A percentile compares a stretch with the other conserved stretches of the same genome.
These are phyloP conservation scores for Lanius ludovicianus DNA, from an alignment of 2,113 vertebrate species.

Conservation along the genomic window DNA sequence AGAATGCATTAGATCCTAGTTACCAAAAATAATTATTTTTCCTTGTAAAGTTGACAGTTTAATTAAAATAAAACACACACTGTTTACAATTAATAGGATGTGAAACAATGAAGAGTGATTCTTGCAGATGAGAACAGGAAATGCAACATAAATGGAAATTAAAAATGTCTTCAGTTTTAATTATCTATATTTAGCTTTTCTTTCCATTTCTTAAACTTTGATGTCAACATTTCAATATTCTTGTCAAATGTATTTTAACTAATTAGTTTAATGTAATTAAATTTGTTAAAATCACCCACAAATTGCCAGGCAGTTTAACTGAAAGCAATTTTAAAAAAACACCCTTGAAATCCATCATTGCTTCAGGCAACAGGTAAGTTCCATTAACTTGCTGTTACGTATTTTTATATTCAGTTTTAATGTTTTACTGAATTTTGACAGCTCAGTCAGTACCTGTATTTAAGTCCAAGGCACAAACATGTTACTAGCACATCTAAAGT, in stretches of 20 bases:
- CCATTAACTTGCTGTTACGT: background rate
- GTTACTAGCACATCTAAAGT: background rate
- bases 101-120: background rate
- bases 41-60: background rate
- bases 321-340: background rate
- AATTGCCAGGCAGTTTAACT: background rate
- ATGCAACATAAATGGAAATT: background rate
- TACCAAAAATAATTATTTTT: constrained; percentile 2
- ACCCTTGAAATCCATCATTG: background rate
- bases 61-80: constrained; percentile 25
- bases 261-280: background rate
- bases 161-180: background rate
- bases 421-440: background rate
- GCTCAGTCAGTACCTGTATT: background rate
- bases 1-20: background rate
- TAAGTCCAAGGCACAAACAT: background rate
- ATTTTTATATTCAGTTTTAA: background rate
- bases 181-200: background rate
- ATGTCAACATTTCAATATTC: background rate
- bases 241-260: background rate
- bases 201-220: background rate
- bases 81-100: background rate
- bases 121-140: background rate
- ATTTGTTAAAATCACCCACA: background rate
- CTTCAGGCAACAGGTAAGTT: background rate